Evolutionary conservation across 64 coral and sea anemone species (phyloP), one percentile per base, ranked within the genome.

Genomic region (Catalaphyllia jardinei): DNA sequence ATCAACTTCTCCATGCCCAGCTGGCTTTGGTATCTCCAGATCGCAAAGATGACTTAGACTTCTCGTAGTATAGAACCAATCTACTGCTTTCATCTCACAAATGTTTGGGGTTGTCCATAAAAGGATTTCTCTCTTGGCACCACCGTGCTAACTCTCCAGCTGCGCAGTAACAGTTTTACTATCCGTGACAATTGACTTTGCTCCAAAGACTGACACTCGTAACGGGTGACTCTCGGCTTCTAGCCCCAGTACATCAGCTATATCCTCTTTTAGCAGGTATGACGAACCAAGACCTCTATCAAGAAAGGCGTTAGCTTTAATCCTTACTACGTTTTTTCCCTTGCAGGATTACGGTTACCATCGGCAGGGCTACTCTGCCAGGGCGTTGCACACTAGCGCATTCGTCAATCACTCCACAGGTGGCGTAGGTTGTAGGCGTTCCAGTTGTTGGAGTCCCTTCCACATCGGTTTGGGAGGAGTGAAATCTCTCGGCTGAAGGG

Each of bases 11-110:
- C 73, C 87, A 28, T 71, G 60, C 30, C 61, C 82, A 49, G 79
- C 79, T n/a, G 93, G 67, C 77, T 94, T 77, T 76, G 14, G 12
- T 4, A 94, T 85, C 35, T 77, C 61, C 2, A 94, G 39, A 39
- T 39, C 38, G 4, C 38, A 39, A 39, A 39, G 38, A 39, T 39
- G 38, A 39, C 4, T 39, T 39, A 39, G 4, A 39, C 38, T 39
- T 39, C 38, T 39, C 4, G 38, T 39, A 39, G 2, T 39, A 4
- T 39, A 4, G 4, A 4, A 39, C 38, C 38, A 39, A 39, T 4
- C 38, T 39, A 39, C 38, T 4, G 4, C 38, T 39, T 39, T 39
- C 38, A 39, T 39, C 38, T 39, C 38, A 39, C 38, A 39, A 39
- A 39, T 39, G 38, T 39, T 39, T 4, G 38, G 38, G 38, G 38